These are phyloP conservation scores for Cossypha niveicapilla DNA, from an alignment of 2,797 vertebrate genomes.

Conservation along the genomic window DNA sequence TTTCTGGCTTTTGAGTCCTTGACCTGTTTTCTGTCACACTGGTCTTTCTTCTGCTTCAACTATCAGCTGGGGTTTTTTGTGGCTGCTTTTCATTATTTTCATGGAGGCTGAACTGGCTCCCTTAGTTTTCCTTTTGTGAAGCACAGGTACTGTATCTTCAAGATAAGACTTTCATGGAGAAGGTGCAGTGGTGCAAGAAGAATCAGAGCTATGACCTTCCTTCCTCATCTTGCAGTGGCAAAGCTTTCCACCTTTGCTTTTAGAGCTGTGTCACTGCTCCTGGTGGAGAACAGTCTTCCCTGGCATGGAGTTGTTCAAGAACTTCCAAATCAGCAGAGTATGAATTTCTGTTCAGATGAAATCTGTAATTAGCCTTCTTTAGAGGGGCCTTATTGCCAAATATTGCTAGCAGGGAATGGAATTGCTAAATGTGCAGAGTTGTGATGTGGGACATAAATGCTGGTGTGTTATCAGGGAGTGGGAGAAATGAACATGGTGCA, in stretches of 20 bases:
- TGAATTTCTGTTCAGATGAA: background rate
- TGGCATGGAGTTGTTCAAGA: background rate
- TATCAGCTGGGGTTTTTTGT: background rate
- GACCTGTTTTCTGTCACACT: background rate
- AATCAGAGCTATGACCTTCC: background rate
- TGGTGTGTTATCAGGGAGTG: background rate
- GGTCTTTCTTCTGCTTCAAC: background rate
- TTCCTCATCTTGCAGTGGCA: background rate
- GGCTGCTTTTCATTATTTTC: background rate
- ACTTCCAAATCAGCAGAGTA: background rate
- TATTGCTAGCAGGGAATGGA: background rate
- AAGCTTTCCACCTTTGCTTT: background rate
- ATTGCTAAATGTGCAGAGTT: background rate
- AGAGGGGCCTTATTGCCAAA: background rate
- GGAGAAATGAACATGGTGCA: background rate
- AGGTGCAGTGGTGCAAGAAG: background rate
- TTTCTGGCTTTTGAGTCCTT: background rate
- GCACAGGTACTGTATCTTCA: background rate
- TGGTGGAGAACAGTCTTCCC: background rate
- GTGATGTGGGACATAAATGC: background rate
- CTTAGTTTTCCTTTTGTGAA: background rate
- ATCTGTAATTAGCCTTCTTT: slow-evolving; percentile 19
- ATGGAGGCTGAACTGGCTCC: background rate
- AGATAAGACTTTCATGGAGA: background rate
- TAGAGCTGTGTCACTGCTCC: background rate